Base-by-base conservation (phyloP, 2,888 invertebrate genomes). In the Scaptomyza caliginosa region DNA sequence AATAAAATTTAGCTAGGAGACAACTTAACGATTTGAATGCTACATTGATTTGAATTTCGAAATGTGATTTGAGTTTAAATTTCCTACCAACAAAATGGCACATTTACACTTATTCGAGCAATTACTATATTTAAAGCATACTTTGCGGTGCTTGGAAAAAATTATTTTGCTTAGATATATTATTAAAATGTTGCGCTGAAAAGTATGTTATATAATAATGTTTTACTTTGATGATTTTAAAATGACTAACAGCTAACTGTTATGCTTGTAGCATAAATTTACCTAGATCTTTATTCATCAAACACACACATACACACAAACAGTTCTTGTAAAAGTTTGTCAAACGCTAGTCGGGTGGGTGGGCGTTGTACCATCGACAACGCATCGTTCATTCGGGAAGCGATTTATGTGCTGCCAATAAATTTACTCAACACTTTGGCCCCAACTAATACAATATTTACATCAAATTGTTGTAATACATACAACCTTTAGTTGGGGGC, bases 341-440 rank as follows among this genome's bases (percentile, higher is more conserved):
- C 67, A 57, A 59, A 36, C 17, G 39, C 40, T 17, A n/a, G 17
- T 17, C 16, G 32, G 43, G 24, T 34, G 52, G 13, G 2, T 6
- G 1, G 69, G 48, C 11, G 36, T 38, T 19, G 52, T 50, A 32
- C 7, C 58, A 67, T 56, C 52, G 56, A 54, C 57, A 51, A 51
- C 43, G 50, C 45, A 52, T 46, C 62, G 64, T 42, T 54, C 74
- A 73, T 77, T 77, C 62, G 58, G 54, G 49, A 55, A 50, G 67
- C 80, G 80, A 81, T 81, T 81, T 81, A 81, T 81, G 86, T 74
- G 67, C 80, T 74, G 77, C 74, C 86, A 80, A 81, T 81, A 86
- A 86, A 81, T 81, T 86, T 86, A 80, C 84, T 68, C 81, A 86
- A 86, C 80, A 81, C 86, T 81, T 83, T 81, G 86, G 77, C 55